These are phyloP conservation scores for Cichlasoma orientale DNA, from an alignment of 2,797 vertebrate species.

Conservation along the genomic window DNA sequence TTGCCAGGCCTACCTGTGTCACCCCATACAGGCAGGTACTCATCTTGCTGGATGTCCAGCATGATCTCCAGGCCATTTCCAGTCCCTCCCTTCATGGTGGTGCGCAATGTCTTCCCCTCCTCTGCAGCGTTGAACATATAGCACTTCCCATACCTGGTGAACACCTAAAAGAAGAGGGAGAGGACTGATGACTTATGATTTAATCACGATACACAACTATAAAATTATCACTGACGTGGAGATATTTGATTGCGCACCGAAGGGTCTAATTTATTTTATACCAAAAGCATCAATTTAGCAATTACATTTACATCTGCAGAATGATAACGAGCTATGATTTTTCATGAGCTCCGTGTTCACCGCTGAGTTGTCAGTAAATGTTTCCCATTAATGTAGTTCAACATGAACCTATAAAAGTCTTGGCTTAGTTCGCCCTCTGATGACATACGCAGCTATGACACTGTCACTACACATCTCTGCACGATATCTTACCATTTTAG, in stretches of 20 bases:
- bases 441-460: background rate
- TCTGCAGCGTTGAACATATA: slow-evolving; percentile 98
- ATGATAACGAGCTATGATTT: background rate
- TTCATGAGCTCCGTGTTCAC: background rate
- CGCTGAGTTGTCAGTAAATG: background rate
- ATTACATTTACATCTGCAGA: background rate
- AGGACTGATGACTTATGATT: background rate
- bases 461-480: background rate
- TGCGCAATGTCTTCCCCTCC: slow-evolving; percentile 92
- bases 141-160: slow-evolving; percentile 98
- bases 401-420: background rate
- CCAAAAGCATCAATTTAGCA: background rate
- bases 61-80: slow-evolving; percentile 98
- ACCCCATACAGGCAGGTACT: slow-evolving; percentile 97
- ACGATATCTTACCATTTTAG: background rate
- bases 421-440: background rate
- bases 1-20: slow-evolving; percentile 85
- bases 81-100: slow-evolving; percentile 96
- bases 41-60: slow-evolving; percentile 98
- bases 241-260: background rate
- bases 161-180: slow-evolving; percentile 81
- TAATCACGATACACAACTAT: background rate
- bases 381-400: background rate
- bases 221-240: background rate
- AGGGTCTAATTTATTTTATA: background rate